Evolutionary conservation across 1,140 invertebrate genomes (phyloP), one percentile per base, ranked within the genome.

Genomic region (Oscheius sp.): DNA sequence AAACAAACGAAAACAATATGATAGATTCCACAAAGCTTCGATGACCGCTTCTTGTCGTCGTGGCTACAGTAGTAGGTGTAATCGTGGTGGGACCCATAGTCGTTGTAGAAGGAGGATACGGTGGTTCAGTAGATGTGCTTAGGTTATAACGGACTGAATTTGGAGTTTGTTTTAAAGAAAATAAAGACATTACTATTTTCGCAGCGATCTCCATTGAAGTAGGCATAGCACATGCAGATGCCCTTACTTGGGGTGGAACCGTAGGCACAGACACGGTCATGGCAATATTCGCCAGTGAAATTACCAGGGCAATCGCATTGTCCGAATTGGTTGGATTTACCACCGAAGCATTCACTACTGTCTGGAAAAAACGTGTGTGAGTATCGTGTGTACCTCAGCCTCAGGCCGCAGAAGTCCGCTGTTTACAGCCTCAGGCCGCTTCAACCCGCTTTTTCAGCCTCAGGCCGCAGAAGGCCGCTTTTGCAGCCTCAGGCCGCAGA

Each of bases 221-320:
- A 55, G 15, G 7, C 7, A 7, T 23, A 55, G 49, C 49, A 55
- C 23, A 55, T 55, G 23, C 49, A 55, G 23, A 55, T 55, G 15
- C 49, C 49, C 7, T 23, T 15, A 55, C 49, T 55, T 4, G 28
- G 49, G 28, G 49, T 55, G 7, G 49, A 55, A 26, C 49, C 49
- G 28, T 55, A 55, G 4, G 49, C 49, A 26, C 49, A 55, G 49
- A 55, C 23, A 13, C 49, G 7, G 23, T 55, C 49, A 15, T 26
- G 23, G 49, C 49, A 55, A 23, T 55, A 55, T 23, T 55, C 49
- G 15, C 49, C 49, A 7, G 49, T 55, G 49, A 55, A 55, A 55
- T 55, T 55, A 4, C 49, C 49, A 7, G 23, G 7, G 28, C 49
- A 55, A 26, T 15, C 7, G 23, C 49, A 55, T 26, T 55, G 7